Conservation (phyloP, 2,113 vertebrate genomes). For the Rutilus rutilus region DNA sequence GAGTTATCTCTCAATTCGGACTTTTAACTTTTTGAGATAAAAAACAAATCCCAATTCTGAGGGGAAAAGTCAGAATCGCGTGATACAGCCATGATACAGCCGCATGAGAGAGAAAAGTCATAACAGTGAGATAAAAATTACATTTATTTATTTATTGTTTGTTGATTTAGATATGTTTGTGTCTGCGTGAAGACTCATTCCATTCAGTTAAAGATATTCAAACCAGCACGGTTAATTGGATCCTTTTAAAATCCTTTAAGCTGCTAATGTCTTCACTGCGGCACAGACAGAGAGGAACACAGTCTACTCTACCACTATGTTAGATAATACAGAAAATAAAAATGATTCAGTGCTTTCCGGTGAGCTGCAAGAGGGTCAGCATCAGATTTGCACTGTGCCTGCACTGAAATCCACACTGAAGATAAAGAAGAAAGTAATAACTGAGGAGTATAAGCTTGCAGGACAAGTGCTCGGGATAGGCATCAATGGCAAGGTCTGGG, state of each 20-base stretch:
- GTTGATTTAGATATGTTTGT: background rate
- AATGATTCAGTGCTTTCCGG: conserved; percentile 61
- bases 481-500: conserved; percentile 88
- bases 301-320: conserved; percentile 63
- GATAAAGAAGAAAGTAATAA: conserved; percentile 85
- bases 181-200: background rate
- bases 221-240: conserved; percentile 27
- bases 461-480: conserved; percentile 86
- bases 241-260: conserved; percentile 35
- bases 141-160: too few species aligned
- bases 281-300: background rate
- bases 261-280: background rate
- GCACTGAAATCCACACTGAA: conserved; percentile 73
- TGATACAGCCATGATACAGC: too few species aligned
- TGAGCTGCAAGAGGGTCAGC: conserved; percentile 54
- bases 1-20: too few species aligned
- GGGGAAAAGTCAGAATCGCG: too few species aligned
- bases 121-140: too few species aligned
- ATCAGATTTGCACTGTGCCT: conserved; percentile 51
- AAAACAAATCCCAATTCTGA: too few species aligned
- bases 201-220: background rate
- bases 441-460: conserved; percentile 87
- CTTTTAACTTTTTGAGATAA: too few species aligned
- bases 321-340: conserved; percentile 66
- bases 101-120: too few species aligned